Base-by-base conservation (phyloP, 2,888 invertebrate species). In the Pachydiplax longipennis region DNA sequence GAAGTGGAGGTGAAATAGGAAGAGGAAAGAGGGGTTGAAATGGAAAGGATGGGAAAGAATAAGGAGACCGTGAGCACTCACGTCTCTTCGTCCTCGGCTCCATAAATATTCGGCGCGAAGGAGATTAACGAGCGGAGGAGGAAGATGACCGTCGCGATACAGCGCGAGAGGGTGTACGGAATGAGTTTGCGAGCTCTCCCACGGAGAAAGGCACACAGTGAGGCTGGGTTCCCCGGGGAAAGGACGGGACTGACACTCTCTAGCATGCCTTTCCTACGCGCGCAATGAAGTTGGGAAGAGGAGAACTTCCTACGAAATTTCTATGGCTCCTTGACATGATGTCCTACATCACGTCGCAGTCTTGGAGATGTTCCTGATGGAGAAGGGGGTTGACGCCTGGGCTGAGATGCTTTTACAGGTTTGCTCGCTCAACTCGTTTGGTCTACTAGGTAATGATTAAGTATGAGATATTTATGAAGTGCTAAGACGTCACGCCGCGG, bases 61-160 rank as follows among this genome's bases (percentile, higher is more conserved):
- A 40, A 81, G 40, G n/a, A 15, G 37, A 31, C 87, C 37, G 87
- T 87, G 87, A 87, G 87, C 58, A 31, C 61, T 87, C 87, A 87
- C 87, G 87, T 87, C 61, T 87, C 13, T 31, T 87, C 58, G 83
- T 83, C 58, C 58, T 22, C n/a, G 65, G 37, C 37, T 87, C 87
- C 87, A 87, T 87, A 87, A 87, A 87, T 87, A 87, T 37, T 37
- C 61, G 87, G 61, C 61, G 87, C n/a, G 87, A 87, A 65, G 87
- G 87, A 87, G 87, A 87, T 87, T 87, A 87, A 87, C 87, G 87
- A 87, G 58, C 61, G 12, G 13, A 35, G 22, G 37, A 37, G n/a
- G 87, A 58, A 87, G 87, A 87, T 87, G 87, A 87, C 87, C 87
- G 87, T 65, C 61, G 87, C 87, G 87, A 87, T 87, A 87, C 87